Evolutionary conservation across 2,888 invertebrate species (phyloP).

Genomic region (Heliconius erato): DNA sequence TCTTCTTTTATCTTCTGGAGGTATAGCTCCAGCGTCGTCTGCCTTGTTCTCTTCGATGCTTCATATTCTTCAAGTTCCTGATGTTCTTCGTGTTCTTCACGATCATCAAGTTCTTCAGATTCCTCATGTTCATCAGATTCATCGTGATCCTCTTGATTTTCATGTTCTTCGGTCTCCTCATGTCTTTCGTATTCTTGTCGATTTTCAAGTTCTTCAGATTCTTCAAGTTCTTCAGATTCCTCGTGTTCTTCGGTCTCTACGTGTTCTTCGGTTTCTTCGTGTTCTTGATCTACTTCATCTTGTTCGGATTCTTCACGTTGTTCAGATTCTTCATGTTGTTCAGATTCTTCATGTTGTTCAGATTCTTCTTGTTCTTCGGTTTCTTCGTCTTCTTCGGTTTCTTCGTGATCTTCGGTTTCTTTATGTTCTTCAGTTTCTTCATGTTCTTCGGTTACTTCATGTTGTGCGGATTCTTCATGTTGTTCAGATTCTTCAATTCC

Average conservation of each 20-base stretch:
- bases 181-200: slow-evolving; percentile 22
- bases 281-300: too few relatives aligned
- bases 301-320: neutral
- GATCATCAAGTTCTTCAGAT: slow-evolving; percentile 57
- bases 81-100: slow-evolving; percentile 56
- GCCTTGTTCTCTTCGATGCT: slow-evolving; percentile 61
- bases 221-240: slow-evolving; percentile 56
- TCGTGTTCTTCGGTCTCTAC: slow-evolving; percentile 13
- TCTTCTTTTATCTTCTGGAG: slow-evolving; percentile 67
- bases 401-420: slow-evolving; percentile 56
- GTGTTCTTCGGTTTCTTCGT: slow-evolving; percentile 22
- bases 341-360: slow-evolving; percentile 53
- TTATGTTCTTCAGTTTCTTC: slow-evolving; percentile 53
- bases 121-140: neutral
- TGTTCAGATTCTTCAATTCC: slow-evolving; percentile 1
- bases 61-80: slow-evolving; percentile 56
- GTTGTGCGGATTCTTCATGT: slow-evolving; percentile 20
- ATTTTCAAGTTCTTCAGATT: neutral
- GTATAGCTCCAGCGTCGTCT: slow-evolving; percentile 63
- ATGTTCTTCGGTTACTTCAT: slow-evolving; percentile 49
- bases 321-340: slow-evolving; percentile 68
- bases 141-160: slow-evolving; percentile 58
- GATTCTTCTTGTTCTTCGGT: slow-evolving; percentile 56
- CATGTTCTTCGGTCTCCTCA: neutral
- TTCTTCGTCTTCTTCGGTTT: slow-evolving; percentile 57